A percentile compares a stretch with the other conserved stretches of the same genome.
phyloP scores from a whole-genome alignment of 2,113 vertebrate species.

The Amphiprion ocellaris region DNA sequence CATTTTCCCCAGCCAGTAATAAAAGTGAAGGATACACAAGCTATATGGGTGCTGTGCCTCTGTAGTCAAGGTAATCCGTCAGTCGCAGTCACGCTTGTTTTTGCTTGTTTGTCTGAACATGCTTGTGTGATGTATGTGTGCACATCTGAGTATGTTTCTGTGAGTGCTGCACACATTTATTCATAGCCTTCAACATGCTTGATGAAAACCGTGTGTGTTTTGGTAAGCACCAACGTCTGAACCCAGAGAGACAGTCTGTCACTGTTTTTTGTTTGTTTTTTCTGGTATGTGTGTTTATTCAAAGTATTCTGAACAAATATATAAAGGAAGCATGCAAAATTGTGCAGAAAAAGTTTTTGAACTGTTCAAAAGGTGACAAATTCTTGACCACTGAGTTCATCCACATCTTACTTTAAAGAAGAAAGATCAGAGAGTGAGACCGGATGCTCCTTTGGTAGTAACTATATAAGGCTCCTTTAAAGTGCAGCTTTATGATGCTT shows the following conservation, averaged over 20 bases:
- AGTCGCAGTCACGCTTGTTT: constrained; percentile 2
- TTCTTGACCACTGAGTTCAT: too few relatives aligned
- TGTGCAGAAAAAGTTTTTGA: too few relatives aligned
- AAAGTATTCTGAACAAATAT: too few relatives aligned
- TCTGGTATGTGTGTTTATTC: background rate
- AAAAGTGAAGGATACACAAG: constrained; percentile 48
- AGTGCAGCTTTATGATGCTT: too few relatives aligned
- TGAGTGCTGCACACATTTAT: background rate
- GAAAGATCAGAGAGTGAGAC: too few relatives aligned
- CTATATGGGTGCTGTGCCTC: constrained; percentile 29
- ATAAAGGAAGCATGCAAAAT: too few relatives aligned
- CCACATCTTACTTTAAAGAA: too few relatives aligned
- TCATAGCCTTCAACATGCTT: background rate
- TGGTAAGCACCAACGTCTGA: background rate
- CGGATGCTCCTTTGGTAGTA: too few relatives aligned
- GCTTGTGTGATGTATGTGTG: constrained; percentile 2
- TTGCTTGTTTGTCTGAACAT: constrained; percentile 13
- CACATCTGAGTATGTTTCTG: background rate
- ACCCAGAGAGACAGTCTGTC: background rate
- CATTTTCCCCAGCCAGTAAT: constrained; percentile 47
- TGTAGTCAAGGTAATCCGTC: constrained; percentile 31
- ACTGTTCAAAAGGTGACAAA: too few relatives aligned
- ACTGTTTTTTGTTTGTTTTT: background rate
- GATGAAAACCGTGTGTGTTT: background rate
- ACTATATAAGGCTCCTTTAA: too few relatives aligned